A percentile compares a stretch with the other conserved stretches of the same genome.
phyloP scores from a whole-genome alignment of 2,888 invertebrate species.

The Tenthredo mesomela region DNA sequence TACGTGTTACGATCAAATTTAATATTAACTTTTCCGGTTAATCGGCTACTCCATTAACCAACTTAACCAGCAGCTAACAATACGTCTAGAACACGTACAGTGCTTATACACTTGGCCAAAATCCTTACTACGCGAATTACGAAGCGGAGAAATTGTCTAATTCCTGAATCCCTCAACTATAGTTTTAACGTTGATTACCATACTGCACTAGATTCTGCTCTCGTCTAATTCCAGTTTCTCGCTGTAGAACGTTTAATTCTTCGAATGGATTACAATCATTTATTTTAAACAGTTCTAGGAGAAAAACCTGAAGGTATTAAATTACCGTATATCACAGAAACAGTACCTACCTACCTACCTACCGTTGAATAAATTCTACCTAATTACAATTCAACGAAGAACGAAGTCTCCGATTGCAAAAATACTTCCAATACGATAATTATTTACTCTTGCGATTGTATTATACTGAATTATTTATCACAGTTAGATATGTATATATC shows the following conservation, averaged over 20 bases:
- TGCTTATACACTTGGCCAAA: neutral
- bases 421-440: neutral
- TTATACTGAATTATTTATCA: too few species aligned
- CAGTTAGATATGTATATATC: too few species aligned
- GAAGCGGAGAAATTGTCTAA: neutral
- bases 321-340: neutral
- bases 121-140: neutral
- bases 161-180: neutral
- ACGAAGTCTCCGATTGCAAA: neutral
- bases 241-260: neutral
- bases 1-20: neutral
- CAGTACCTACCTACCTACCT: too few species aligned
- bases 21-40: constrained; percentile 1
- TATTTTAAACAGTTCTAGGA: neutral
- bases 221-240: neutral
- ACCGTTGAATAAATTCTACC: neutral
- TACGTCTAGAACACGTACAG: neutral
- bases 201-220: neutral
- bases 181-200: neutral
- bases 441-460: too few species aligned
- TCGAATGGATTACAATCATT: neutral
- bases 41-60: neutral
- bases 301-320: neutral
- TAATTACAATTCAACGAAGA: neutral
- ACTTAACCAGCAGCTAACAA: neutral